Conservation (phyloP, 2,888 invertebrate species). For the Phragmatobia fuliginosa region DNA sequence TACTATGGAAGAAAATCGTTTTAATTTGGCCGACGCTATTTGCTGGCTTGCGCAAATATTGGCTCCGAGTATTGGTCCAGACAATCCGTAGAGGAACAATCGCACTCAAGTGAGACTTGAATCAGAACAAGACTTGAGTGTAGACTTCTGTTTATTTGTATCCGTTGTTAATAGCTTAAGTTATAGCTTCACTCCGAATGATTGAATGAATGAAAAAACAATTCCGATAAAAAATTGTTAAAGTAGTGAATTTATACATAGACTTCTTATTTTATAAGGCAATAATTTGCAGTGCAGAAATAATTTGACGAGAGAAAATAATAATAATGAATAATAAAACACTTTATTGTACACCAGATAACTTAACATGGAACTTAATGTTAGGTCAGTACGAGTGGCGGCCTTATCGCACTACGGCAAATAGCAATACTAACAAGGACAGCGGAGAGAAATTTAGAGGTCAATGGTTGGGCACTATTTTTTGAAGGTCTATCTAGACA, state of each 20-base stretch:
- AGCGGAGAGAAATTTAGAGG: not conserved
- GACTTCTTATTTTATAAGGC: not conserved
- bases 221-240: not conserved
- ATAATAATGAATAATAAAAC: too few species aligned
- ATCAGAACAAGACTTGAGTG: constrained; percentile 44
- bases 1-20: constrained; percentile 61
- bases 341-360: too few species aligned
- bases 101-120: constrained; percentile 58
- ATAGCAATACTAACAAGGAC: not conserved
- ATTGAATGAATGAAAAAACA: not conserved
- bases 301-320: too few species aligned
- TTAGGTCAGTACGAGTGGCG: too few species aligned
- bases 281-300: too few species aligned
- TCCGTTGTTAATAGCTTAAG: constrained; percentile 21
- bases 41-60: constrained; percentile 71
- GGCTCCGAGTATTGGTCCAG: constrained; percentile 61
- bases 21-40: constrained; percentile 70
- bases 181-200: constrained; percentile 10
- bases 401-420: too few species aligned
- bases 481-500: not conserved
- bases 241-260: not conserved
- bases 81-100: constrained; percentile 55
- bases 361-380: too few species aligned
- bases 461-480: not conserved
- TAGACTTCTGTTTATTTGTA: constrained; percentile 23